A percentile compares a stretch with the other conserved stretches of the same genome.
Conservation (phyloP, 2,797 vertebrate genomes). For the Atherinosoma microstoma region DNA sequence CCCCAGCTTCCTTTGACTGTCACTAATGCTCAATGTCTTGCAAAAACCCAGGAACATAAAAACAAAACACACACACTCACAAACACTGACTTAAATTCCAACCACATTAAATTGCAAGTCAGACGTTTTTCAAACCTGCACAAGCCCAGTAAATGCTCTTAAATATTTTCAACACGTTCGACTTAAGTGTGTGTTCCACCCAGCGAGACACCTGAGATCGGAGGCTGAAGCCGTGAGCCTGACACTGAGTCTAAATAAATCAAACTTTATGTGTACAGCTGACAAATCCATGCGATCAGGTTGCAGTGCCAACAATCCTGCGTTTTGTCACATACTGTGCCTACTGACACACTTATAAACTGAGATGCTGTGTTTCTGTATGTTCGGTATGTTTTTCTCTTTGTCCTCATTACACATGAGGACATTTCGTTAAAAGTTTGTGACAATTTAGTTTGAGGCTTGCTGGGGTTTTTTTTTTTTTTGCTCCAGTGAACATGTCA, state of each 20-base stretch:
- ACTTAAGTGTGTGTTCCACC: slow-evolving; percentile 54
- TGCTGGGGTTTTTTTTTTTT: slow-evolving; percentile 5
- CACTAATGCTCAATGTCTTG: slow-evolving; percentile 54
- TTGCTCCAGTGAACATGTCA: slow-evolving; percentile 46
- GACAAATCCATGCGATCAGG: slow-evolving; percentile 69
- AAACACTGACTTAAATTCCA: slow-evolving; percentile 37
- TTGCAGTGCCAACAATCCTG: slow-evolving; percentile 58
- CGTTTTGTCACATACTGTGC: slow-evolving; percentile 29
- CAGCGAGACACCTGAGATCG: slow-evolving; percentile 64
- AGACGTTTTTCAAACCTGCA: slow-evolving; percentile 21
- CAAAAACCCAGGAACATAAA: slow-evolving; percentile 25
- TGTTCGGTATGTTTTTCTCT: slow-evolving; percentile 11
- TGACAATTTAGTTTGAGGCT: not conserved
- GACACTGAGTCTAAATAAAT: slow-evolving; percentile 72
- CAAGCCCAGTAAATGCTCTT: slow-evolving; percentile 60
- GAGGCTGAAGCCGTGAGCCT: slow-evolving; percentile 47
- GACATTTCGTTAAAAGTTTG: not conserved
- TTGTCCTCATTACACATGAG: not conserved
- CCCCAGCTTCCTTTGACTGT: slow-evolving; percentile 65
- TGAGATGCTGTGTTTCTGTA: not conserved
- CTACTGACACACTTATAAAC: not conserved
- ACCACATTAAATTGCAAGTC: slow-evolving; percentile 33
- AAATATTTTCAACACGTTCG: slow-evolving; percentile 62
- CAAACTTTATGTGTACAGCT: slow-evolving; percentile 71
- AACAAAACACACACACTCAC: slow-evolving; percentile 12